phyloP scores from a whole-genome alignment of 2,797 vertebrate genomes.

The Chrysocyon brachyurus region DNA sequence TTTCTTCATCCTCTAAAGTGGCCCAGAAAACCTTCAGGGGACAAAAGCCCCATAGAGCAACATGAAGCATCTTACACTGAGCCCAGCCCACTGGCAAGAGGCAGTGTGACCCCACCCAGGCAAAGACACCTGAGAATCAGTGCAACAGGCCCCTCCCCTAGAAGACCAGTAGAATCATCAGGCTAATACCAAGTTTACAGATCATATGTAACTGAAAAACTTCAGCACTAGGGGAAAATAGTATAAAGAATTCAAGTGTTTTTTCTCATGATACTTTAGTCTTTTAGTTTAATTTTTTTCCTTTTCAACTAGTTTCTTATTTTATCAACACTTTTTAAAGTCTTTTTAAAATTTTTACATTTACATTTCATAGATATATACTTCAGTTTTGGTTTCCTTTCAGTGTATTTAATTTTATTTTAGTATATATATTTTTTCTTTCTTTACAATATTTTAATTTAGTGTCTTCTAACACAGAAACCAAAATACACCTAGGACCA shows the following conservation, averaged over 20 bases:
- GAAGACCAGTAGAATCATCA: not conserved
- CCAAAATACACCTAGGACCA: not conserved
- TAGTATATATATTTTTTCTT: not conserved
- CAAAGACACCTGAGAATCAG: not conserved
- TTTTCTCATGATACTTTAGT: not conserved
- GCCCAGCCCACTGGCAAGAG: not conserved
- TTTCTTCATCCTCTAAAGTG: not conserved
- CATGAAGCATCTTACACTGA: not conserved
- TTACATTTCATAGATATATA: not conserved
- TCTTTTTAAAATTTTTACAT: not conserved
- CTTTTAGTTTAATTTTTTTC: not conserved
- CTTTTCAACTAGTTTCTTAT: not conserved
- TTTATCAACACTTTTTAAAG: not conserved
- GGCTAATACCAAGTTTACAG: not conserved
- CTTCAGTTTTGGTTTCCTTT: not conserved
- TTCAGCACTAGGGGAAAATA: not conserved
- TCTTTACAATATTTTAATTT: not conserved
- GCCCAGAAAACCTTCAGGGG: not conserved
- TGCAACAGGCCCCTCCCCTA: not conserved
- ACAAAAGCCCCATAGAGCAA: not conserved
- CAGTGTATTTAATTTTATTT: not conserved
- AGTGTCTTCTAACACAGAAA: not conserved
- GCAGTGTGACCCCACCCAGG: not conserved
- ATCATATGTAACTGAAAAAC: not conserved
- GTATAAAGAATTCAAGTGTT: not conserved